Evolutionary conservation across 2,113 vertebrate genomes (phyloP), one percentile per base, ranked within the genome.

Genomic region (Antennarius striatus): DNA sequence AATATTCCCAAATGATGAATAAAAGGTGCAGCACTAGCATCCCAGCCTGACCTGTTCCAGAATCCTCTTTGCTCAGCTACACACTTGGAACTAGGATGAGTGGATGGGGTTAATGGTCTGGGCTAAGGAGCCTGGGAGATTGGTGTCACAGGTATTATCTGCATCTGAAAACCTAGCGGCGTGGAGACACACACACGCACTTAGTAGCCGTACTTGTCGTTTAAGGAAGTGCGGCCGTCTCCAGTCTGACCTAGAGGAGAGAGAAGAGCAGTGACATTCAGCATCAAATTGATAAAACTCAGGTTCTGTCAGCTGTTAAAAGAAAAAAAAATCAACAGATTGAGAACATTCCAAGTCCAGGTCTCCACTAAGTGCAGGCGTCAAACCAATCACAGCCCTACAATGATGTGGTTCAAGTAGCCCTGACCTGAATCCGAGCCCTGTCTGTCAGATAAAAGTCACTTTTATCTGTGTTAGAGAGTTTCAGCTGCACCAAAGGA

Each of bases 131-230:
- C 57, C 30, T 3, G 46, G 61, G 67, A 51, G 46, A 62, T 79
- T 67, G 67, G 73, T 79, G 70, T 11, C 52, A 52, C 60, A 67
- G 75, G 60, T 64, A 57, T 63, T 59, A 67, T 74, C 56, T 51
- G 30, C 30, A 39, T 17, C 11, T 12, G 54, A 57, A 57, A 66
- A 73, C 63, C 52, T 48, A 49, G 5, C 52, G 59, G 47, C 71
- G 50, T 29, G 46, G 61, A 57, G 9, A 56, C 56, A 17, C 56
- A 45, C 46, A 46, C 51, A 45, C 46, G 40, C 51, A 4, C 3
- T 95, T 77, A 99, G 87, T 98, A 99, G 82, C 96, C 97, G 0
- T 95, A 99, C 83, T 98, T 98, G 56, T 97, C 97, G 76, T 99
- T 99, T 14, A 99, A 95, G 87, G 97, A 95, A 22, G 96, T 98